phyloP scores from a whole-genome alignment of 2,797 vertebrate species.

The Avahi laniger region DNA sequence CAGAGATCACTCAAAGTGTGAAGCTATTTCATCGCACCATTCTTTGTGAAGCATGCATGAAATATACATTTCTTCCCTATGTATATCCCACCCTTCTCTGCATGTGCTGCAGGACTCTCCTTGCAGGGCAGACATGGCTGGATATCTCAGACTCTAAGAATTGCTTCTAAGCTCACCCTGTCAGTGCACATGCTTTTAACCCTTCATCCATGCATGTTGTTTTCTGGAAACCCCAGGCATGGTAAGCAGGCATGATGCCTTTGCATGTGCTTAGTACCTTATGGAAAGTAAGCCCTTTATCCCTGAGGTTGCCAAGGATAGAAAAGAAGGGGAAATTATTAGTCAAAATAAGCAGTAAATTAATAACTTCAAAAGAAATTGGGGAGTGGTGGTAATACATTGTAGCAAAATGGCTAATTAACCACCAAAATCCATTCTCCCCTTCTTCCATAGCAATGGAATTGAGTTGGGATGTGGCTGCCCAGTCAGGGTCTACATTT shows the following conservation, averaged over 20 bases:
- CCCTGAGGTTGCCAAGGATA: slow-evolving; percentile 5
- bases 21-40: background rate
- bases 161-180: background rate
- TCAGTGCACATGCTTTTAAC: background rate
- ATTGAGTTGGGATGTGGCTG: background rate
- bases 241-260: background rate
- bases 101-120: background rate
- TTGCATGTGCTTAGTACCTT: background rate
- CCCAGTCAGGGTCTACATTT: background rate
- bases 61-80: background rate
- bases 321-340: slow-evolving; percentile 12
- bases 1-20: background rate
- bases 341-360: background rate
- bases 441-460: background rate
- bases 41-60: background rate
- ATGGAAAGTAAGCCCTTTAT: background rate
- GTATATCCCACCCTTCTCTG: background rate
- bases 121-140: background rate
- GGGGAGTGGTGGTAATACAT: background rate
- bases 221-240: background rate
- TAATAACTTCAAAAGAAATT: background rate
- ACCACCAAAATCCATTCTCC: background rate
- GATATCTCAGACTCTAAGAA: background rate
- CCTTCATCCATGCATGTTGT: background rate
- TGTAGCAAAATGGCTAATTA: background rate